Base-by-base conservation (phyloP, 2,888 invertebrate genomes). In the Ametastegia equiseti region DNA sequence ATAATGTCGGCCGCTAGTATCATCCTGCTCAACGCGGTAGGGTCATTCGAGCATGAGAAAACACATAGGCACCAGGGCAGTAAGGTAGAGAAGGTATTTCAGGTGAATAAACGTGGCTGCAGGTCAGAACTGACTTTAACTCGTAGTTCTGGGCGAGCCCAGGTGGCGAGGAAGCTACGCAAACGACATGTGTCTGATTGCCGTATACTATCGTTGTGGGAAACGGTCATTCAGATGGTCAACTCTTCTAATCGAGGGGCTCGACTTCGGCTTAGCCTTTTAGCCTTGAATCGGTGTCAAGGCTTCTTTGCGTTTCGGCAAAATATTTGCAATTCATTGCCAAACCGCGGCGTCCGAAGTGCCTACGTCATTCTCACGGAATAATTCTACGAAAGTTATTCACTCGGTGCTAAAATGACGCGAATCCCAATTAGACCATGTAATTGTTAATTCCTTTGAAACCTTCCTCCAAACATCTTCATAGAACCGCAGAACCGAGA, bases 171-270 rank as follows among this genome's bases (percentile, higher is more conserved):
- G 83, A 82, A 83, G 78, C 81, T 54, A 60, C 80, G 75, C 71
- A 80, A 85, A 84, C 87, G 88, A 88, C 90, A 90, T 90, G 87
- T 88, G 86, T 85, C 84, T 86, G 88, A 90, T 90, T 88, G 86
- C 84, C 84, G 85, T 7, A 6, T 83, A 83, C 84, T 89, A 89
- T 89, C 88, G 87, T 86, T 89, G 88, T 90, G 90, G 89, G 91
- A 91, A 71, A 78, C 78, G 19, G 33, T 50, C 30, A 75, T 75
- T 75, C 54, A 50, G 33, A 75, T 75, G 75, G 33, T 75, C 3
- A 45, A 54, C 50, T 71, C 47, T 36, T 36, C 33, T 23, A 54
- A 54, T 54, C 75, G 19, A 33, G 30, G 54, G 54, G 19, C n/a
- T 27, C 69, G 27, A 42, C 45, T 42, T 67, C 13, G 39, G 65